Percentiles rank a stretch among this genome's conserved stretches.
phyloP scores from a whole-genome alignment of 2,888 invertebrate species.

The Pheosia tremula region DNA sequence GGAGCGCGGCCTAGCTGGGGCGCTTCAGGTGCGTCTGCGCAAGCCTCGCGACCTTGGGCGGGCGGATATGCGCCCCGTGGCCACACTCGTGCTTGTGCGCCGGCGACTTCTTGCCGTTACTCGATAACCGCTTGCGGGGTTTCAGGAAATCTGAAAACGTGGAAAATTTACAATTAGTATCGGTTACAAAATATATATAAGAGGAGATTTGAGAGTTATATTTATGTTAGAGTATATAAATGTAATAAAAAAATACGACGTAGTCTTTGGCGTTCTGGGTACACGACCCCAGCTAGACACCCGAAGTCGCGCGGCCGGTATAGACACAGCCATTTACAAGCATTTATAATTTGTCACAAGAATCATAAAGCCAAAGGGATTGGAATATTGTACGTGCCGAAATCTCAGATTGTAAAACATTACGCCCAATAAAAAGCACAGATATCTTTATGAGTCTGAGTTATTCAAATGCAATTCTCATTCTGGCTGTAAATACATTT shows the following conservation, averaged over 20 bases:
- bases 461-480: constrained; percentile 26
- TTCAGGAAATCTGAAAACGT: constrained; percentile 87
- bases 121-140: constrained; percentile 85
- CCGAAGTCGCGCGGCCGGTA: too few species aligned
- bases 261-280: too few species aligned
- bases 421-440: constrained; percentile 11
- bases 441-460: constrained; percentile 8
- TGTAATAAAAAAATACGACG: too few species aligned
- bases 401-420: neutral
- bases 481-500: constrained; percentile 8
- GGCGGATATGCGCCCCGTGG: constrained; percentile 76
- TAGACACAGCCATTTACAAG: too few species aligned
- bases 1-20: constrained; percentile 65
- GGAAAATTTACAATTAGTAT: constrained; percentile 22
- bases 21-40: constrained; percentile 73
- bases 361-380: too few species aligned
- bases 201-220: neutral
- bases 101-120: constrained; percentile 79
- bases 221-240: neutral
- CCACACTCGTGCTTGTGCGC: constrained; percentile 76
- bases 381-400: too few species aligned
- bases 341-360: too few species aligned
- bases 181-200: neutral
- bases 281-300: too few species aligned
- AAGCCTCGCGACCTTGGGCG: constrained; percentile 77